Evolutionary conservation across 2,113 vertebrate genomes (phyloP).

Genomic region (Sinocyclocheilus maitianheensis): DNA sequence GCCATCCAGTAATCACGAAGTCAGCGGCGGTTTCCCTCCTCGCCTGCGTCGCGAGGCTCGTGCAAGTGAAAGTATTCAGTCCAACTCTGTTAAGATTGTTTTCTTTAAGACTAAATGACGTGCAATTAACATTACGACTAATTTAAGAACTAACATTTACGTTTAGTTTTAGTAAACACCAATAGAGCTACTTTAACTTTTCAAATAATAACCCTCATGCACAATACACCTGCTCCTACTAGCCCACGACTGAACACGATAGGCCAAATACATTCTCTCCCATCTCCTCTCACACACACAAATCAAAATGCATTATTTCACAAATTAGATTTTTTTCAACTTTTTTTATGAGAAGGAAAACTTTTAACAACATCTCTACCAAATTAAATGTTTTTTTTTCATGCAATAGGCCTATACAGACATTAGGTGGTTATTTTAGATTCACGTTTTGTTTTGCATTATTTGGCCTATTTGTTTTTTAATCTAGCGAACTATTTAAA

Average conservation of each 20-base stretch:
- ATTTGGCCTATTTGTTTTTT: not conserved
- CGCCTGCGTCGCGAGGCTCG: constrained; percentile 8
- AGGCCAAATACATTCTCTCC: not conserved
- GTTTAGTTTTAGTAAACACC: constrained; percentile 1
- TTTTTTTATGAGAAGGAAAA: not conserved
- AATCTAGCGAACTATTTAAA: not conserved
- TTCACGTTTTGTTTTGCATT: not conserved
- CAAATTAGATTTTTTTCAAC: not conserved
- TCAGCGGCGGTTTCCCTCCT: constrained; percentile 30
- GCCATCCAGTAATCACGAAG: constrained; percentile 46
- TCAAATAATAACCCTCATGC: not conserved
- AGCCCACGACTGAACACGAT: not conserved
- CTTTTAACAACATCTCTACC: not conserved
- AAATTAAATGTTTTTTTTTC: not conserved
- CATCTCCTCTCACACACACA: too few species aligned
- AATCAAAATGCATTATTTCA: not conserved
- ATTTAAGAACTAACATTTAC: constrained; percentile 14
- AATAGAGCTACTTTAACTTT: not conserved
- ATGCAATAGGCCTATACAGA: not conserved
- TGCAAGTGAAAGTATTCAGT: constrained; percentile 13
- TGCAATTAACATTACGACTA: not conserved
- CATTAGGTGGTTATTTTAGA: not conserved
- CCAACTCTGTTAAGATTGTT: constrained; percentile 47
- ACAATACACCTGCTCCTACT: constrained; percentile 4
- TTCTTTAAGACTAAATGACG: constrained; percentile 7